Conservation (phyloP, 2,888 invertebrate species). For the Polyommatus icarus region DNA sequence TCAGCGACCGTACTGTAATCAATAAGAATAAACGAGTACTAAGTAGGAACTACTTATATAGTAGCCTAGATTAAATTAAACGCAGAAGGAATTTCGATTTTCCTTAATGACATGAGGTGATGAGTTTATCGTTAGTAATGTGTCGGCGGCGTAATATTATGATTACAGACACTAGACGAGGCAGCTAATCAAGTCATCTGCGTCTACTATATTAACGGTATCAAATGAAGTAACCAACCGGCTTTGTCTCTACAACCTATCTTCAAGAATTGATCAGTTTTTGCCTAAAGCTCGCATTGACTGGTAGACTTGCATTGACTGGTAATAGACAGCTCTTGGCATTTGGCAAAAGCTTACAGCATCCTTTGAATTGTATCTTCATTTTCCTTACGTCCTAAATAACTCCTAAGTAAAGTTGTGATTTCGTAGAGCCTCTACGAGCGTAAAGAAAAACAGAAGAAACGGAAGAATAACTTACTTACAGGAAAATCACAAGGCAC, state of each 20-base stretch:
- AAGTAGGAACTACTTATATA: background rate
- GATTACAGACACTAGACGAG: background rate
- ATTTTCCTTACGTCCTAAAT: no score
- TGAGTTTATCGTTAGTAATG: background rate
- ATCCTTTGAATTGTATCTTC: no score
- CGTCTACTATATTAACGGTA: background rate
- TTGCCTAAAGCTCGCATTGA: no score
- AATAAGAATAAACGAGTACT: background rate
- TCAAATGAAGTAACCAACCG: background rate
- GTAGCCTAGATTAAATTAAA: background rate
- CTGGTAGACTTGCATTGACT: no score
- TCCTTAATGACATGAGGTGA: background rate
- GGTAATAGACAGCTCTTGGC: no score
- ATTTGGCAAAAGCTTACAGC: no score
- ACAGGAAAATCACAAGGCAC: no score
- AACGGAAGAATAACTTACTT: no score
- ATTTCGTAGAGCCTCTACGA: no score
- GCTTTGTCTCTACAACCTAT: background rate
- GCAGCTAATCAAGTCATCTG: background rate
- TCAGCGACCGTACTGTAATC: background rate
- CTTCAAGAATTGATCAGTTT: background rate
- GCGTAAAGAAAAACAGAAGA: no score
- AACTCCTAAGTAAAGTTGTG: no score
- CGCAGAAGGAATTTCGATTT: background rate
- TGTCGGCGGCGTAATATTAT: background rate